A percentile compares a stretch with the other conserved stretches of the same genome.
Evolutionary conservation across 2,888 invertebrate genomes (phyloP).

Genomic region (Coenonympha glycerion): DNA sequence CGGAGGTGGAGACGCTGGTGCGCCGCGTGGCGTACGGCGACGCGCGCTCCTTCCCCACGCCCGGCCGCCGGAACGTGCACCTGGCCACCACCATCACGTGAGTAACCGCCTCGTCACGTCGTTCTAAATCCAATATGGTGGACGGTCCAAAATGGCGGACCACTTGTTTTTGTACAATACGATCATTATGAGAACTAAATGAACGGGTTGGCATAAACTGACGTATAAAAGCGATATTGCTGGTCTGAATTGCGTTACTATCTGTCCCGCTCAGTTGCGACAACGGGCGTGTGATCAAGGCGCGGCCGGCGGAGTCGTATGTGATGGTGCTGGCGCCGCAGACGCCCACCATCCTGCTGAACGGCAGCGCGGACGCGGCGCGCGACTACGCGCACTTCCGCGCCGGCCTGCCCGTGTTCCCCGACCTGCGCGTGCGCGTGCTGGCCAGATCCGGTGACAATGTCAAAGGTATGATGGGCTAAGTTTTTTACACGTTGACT

Average conservation of each 20-base stretch:
- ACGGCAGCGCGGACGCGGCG: slow-evolving; percentile 88
- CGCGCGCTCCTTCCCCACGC: slow-evolving; percentile 93
- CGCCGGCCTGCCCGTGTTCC: slow-evolving; percentile 90
- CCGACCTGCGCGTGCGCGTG: slow-evolving; percentile 86
- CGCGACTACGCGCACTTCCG: slow-evolving; percentile 90
- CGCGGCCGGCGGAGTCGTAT: slow-evolving; percentile 87
- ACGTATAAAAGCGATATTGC: too few relatives aligned
- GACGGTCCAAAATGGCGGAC: too few relatives aligned
- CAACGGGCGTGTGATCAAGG: slow-evolving; percentile 82
- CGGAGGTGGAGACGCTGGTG: slow-evolving; percentile 90
- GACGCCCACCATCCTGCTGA: slow-evolving; percentile 87
- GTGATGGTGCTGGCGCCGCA: slow-evolving; percentile 91
- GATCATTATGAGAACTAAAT: too few relatives aligned
- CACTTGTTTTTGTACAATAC: too few relatives aligned
- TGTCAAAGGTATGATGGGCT: too few relatives aligned
- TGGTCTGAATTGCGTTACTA: background rate
- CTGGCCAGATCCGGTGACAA: slow-evolving; percentile 45
- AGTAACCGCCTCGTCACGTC: too few relatives aligned
- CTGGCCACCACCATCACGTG: slow-evolving; percentile 87
- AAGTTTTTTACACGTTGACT: too few relatives aligned
- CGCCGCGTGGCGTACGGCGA: slow-evolving; percentile 94
- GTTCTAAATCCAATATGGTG: too few relatives aligned
- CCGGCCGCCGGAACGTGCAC: slow-evolving; percentile 91
- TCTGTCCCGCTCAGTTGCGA: slow-evolving; percentile 77
- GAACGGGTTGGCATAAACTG: too few relatives aligned